Conservation (phyloP, 2,113 vertebrate genomes). For the Danionella cerebrum region DNA sequence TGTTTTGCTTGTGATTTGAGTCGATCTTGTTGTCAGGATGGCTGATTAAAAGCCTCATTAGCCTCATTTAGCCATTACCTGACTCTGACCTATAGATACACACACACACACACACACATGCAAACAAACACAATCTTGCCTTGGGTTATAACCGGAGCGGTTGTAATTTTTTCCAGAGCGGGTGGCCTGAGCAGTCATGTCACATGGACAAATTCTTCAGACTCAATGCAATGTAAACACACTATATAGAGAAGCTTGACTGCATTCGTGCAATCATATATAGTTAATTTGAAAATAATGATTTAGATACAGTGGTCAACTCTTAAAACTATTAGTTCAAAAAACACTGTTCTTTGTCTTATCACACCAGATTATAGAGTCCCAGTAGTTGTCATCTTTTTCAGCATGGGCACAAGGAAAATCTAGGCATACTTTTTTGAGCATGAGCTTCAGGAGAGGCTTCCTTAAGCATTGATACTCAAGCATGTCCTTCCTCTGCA, state of each 20-base stretch:
- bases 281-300: too few relatives aligned
- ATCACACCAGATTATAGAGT: too few relatives aligned
- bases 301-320: too few relatives aligned
- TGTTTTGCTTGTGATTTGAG: constrained; percentile 46
- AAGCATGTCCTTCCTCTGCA: too few relatives aligned
- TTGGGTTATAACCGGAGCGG: background rate
- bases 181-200: too few relatives aligned
- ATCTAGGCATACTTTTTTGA: too few relatives aligned
- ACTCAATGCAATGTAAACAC: background rate
- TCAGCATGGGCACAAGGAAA: too few relatives aligned
- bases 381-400: too few relatives aligned
- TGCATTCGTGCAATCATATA: background rate
- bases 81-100: constrained; percentile 19
- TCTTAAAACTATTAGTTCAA: too few relatives aligned
- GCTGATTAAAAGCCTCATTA: constrained; percentile 43
- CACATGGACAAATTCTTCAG: background rate
- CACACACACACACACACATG: constrained; percentile 1
- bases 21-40: constrained; percentile 40
- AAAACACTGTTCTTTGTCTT: too few relatives aligned
- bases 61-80: constrained; percentile 30
- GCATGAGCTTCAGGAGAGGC: too few relatives aligned
- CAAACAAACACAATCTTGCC: constrained; percentile 7
- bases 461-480: too few relatives aligned
- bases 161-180: constrained; percentile 3
- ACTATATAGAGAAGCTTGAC: background rate